Evolutionary conservation across 2,113 vertebrate species (phyloP).

Genomic region (Cynopterus brachyotis): DNA sequence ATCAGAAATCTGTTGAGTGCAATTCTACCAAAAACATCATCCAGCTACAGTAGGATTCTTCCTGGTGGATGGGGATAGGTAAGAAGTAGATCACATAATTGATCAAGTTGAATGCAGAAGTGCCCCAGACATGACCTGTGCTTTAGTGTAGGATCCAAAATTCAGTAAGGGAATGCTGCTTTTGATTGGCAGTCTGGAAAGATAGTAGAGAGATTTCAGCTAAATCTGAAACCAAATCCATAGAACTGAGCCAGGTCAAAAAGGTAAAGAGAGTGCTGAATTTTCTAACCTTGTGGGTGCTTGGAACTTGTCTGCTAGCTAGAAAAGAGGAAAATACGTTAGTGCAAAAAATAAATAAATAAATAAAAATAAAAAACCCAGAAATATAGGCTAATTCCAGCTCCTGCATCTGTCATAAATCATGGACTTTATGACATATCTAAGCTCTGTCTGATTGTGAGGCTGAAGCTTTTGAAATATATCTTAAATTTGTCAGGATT

Average conservation of each 20-base stretch:
- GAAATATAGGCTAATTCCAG: not conserved
- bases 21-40: not conserved
- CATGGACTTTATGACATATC: not conserved
- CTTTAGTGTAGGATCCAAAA: not conserved
- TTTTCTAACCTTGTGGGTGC: not conserved
- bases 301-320: not conserved
- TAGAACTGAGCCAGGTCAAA: not conserved
- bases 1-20: not conserved
- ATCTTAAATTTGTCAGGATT: not conserved
- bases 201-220: not conserved
- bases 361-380: too few species aligned
- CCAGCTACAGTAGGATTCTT: not conserved
- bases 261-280: not conserved
- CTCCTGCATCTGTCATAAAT: not conserved
- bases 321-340: not conserved
- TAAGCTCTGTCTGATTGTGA: not conserved
- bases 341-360: too few species aligned
- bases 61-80: not conserved
- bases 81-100: not conserved
- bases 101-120: not conserved
- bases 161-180: rapidly evolving
- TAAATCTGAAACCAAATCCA: not conserved
- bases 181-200: not conserved
- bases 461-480: not conserved
- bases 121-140: not conserved